Evolutionary conservation across 35 echinoderm and acorn worm genomes (phyloP), one percentile per base, ranked within the genome.

Genomic region (Holothuria glaberrima): DNA sequence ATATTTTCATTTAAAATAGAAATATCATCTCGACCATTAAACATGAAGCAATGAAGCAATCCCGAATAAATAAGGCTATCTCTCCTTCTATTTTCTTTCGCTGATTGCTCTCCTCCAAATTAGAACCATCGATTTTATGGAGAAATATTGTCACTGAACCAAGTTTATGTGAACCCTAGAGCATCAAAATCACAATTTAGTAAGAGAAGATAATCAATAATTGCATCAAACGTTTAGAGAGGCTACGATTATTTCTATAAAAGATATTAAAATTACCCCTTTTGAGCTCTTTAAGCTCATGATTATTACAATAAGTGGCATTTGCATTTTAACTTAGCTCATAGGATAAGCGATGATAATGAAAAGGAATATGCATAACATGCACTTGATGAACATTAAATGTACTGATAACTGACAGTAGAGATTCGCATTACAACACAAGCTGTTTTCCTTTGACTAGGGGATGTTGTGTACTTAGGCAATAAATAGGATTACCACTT

Each of bases 401-500:
- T 65, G 61, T 6, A 65, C 17, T n/a, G n/a, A n/a, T n/a, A n/a
- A 65, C 61, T 65, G 61, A 17, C 61, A 65, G 61, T 65, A 65
- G 27, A 65, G 27, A 28, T 65, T 16, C 16, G 61, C 61, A 65
- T 17, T 65, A 5, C 16, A 65, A 4, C 19, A 65, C 20, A 65
- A 65, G 61, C 20, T 65, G 4, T 3, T 65, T 6, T 65, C 17
- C 61, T 6, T 65, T 65, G 61, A 65, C 16, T 6, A 65, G 27
- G 20, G 19, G 61, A 21, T 6, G 61, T 16, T 6, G 5, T 65
- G 4, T n/a, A 65, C 20, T 65, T n/a, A 65, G 16, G 17, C 61
- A n/a, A 28, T 65, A 65, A 65, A 65, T 65, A 65, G 27, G 61
- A 65, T 65, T 65, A 65, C 61, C 44, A 65, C 20, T 65, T n/a